Evolutionary conservation across 2,113 vertebrate genomes (phyloP).

Genomic region (Laticauda colubrina): DNA sequence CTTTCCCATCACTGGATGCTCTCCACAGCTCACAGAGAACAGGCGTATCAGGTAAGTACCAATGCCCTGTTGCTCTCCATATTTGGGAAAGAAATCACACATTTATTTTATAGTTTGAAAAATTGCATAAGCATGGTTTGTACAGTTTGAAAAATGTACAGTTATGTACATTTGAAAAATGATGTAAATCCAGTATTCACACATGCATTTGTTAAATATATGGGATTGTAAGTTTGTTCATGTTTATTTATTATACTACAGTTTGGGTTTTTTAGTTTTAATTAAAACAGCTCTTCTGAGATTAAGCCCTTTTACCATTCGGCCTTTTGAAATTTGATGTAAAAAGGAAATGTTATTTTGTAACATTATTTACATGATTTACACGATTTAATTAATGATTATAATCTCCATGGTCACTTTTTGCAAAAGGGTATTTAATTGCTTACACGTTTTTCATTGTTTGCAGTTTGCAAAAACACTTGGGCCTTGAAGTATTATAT

Average conservation of each 20-base stretch:
- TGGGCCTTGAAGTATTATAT: slow-evolving; percentile 67
- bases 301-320: slow-evolving; percentile 70
- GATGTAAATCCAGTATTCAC: slow-evolving; percentile 28
- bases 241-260: slow-evolving; percentile 66
- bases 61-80: background rate
- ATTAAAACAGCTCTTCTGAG: slow-evolving; percentile 74
- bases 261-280: slow-evolving; percentile 69
- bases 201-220: slow-evolving; percentile 40
- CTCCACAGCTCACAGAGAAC: too few species aligned
- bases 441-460: slow-evolving; percentile 70
- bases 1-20: too few species aligned
- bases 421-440: slow-evolving; percentile 76
- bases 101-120: slow-evolving; percentile 19
- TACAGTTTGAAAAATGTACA: slow-evolving; percentile 2
- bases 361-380: slow-evolving; percentile 79
- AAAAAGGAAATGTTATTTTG: slow-evolving; percentile 70
- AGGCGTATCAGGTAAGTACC: too few species aligned
- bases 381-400: slow-evolving; percentile 81
- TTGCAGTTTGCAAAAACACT: slow-evolving; percentile 75
- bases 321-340: slow-evolving; percentile 72
- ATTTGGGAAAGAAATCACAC: background rate
- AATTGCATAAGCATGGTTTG: slow-evolving; percentile 13
- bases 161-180: slow-evolving; percentile 26
- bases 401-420: slow-evolving; percentile 76
- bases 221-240: slow-evolving; percentile 60